Conservation (phyloP, 2,113 vertebrate species). For the Urocitellus parryii region DNA sequence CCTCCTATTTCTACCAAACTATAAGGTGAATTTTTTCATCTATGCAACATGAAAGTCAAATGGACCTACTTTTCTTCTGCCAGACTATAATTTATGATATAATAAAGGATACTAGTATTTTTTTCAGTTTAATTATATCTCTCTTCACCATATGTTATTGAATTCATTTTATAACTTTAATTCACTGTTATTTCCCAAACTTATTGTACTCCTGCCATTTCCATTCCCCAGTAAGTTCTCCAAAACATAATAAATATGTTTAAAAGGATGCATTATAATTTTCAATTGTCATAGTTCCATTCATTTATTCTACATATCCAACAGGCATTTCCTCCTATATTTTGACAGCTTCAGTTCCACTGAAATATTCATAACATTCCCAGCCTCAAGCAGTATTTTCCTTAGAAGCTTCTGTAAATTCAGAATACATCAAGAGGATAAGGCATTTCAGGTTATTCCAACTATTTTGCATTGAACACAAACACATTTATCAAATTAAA, state of each 20-base stretch:
- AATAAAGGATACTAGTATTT: slow-evolving; percentile 35
- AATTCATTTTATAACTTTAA: slow-evolving; percentile 58
- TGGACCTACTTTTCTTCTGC: neutral
- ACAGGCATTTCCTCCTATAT: slow-evolving; percentile 68
- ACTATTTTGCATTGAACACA: slow-evolving; percentile 69
- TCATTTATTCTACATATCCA: slow-evolving; percentile 70
- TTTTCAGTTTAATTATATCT: slow-evolving; percentile 62
- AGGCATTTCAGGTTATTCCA: slow-evolving; percentile 68
- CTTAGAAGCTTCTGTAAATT: slow-evolving; percentile 75
- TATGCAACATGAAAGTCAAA: slow-evolving; percentile 28
- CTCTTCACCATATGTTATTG: slow-evolving; percentile 19
- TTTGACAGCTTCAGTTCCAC: slow-evolving; percentile 75
- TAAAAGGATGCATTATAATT: slow-evolving; percentile 68
- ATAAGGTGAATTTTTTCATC: neutral
- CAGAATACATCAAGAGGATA: slow-evolving; percentile 65
- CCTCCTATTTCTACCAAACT: slow-evolving; percentile 7
- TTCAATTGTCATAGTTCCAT: slow-evolving; percentile 73
- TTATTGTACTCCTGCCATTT: slow-evolving; percentile 46
- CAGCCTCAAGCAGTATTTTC: slow-evolving; percentile 64
- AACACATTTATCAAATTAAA: slow-evolving; percentile 79
- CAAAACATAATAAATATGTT: slow-evolving; percentile 70
- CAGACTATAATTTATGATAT: slow-evolving; percentile 39
- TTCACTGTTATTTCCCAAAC: slow-evolving; percentile 55
- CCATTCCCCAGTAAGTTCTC: neutral
- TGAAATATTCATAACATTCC: slow-evolving; percentile 74